phyloP scores from a whole-genome alignment of 1,140 invertebrate genomes.

The Aphelenchoides avenae region DNA sequence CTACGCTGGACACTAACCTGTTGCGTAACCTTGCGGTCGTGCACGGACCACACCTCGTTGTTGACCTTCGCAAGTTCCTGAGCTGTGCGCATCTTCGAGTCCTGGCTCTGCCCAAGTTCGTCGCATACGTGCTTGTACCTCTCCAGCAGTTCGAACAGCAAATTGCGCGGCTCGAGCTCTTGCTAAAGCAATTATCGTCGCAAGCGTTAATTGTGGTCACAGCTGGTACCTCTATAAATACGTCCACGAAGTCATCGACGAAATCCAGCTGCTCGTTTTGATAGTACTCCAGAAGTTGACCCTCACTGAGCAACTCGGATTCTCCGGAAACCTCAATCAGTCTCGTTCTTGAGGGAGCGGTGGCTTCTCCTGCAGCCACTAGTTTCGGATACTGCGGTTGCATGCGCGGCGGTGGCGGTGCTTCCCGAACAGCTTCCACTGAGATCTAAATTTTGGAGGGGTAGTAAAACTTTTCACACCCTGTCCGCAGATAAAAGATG shows the following conservation, averaged over 20 bases:
- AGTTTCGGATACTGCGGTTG: no score
- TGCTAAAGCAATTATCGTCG: slow-evolving; percentile 18
- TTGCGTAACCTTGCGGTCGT: slow-evolving; percentile 33
- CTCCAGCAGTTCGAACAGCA: slow-evolving; percentile 22
- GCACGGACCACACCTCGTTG: slow-evolving; percentile 33
- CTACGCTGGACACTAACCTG: no score
- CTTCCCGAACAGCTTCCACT: no score
- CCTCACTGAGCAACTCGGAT: slow-evolving; percentile 30
- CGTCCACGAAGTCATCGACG: slow-evolving; percentile 45
- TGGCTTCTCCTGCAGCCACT: not conserved
- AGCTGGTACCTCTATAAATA: slow-evolving; percentile 27
- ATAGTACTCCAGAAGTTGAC: slow-evolving; percentile 35
- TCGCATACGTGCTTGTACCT: slow-evolving; percentile 32
- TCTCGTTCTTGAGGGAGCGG: slow-evolving; percentile 7
- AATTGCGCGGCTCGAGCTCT: slow-evolving; percentile 35
- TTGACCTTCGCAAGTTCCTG: slow-evolving; percentile 18
- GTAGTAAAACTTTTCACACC: no score
- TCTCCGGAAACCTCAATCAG: slow-evolving; percentile 11
- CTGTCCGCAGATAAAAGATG: no score
- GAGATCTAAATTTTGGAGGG: no score
- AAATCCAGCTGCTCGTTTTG: slow-evolving; percentile 40
- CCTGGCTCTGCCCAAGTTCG: slow-evolving; percentile 21
- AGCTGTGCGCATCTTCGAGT: slow-evolving; percentile 17
- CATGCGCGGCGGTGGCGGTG: no score
- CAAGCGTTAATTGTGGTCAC: not conserved